Conservation (phyloP, 2,797 vertebrate species). For the Pygocentrus nattereri region DNA sequence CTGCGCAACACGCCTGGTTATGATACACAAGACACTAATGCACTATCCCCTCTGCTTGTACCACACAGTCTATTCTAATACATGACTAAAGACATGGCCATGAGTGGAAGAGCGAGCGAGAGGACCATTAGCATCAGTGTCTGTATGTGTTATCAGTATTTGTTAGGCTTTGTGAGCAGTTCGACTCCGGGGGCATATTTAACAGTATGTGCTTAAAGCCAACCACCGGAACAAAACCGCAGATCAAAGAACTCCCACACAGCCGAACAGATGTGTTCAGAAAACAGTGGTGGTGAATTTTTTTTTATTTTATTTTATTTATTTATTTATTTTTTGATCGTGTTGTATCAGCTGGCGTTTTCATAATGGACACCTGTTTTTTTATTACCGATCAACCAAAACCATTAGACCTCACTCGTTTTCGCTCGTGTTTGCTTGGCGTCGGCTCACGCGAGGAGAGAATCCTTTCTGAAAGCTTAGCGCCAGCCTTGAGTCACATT, state of each 20-base stretch:
- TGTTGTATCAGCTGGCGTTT: neutral
- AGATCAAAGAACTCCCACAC: neutral
- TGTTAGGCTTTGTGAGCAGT: slow-evolving; percentile 20
- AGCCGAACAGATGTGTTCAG: neutral
- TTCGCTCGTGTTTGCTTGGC: neutral
- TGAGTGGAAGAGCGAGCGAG: too few species aligned
- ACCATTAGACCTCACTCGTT: neutral
- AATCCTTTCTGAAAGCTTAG: neutral
- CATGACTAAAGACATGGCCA: neutral
- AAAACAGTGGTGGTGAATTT: neutral
- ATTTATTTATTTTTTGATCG: slow-evolving; percentile 12
- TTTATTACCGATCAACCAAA: neutral
- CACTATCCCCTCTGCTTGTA: neutral
- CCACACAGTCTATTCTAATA: neutral
- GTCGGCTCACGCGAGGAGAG: neutral
- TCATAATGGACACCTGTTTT: neutral
- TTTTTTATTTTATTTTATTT: too few species aligned
- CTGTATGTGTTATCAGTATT: slow-evolving; percentile 14
- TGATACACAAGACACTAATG: neutral
- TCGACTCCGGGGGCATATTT: slow-evolving; percentile 1
- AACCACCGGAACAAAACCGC: neutral
- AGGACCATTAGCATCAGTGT: neutral
- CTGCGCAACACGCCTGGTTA: too few species aligned
- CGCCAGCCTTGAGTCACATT: neutral
- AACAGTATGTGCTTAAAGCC: slow-evolving; percentile 9